Conservation (phyloP, 2,113 vertebrate genomes). For the Spea multiplicata region DNA sequence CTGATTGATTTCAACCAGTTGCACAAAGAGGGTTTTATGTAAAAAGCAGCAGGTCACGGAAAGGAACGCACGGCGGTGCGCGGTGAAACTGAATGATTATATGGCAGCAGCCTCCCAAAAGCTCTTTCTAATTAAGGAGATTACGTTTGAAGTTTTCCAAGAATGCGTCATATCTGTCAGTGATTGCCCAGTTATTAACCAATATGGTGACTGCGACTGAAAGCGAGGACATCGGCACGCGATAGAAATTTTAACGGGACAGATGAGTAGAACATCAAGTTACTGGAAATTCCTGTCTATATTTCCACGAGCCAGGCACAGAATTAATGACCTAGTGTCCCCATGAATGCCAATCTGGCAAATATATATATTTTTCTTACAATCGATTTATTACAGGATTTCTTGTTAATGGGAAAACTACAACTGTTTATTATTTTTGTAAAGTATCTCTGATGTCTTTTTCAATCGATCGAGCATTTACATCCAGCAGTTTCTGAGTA, state of each 20-base stretch:
- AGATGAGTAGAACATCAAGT: constrained; percentile 13
- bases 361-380: background rate
- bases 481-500: background rate
- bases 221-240: constrained; percentile 23
- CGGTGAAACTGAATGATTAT: constrained; percentile 36
- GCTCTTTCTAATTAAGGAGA: constrained; percentile 41
- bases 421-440: background rate
- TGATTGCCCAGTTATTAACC: constrained; percentile 39
- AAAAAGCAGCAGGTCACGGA: constrained; percentile 15
- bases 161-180: constrained; percentile 36
- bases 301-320: background rate
- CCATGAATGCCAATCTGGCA: background rate
- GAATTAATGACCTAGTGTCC: background rate
- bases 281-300: background rate
- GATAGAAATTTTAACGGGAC: constrained; percentile 18
- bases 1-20: constrained; percentile 35
- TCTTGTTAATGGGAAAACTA: background rate
- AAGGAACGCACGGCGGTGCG: constrained; percentile 15
- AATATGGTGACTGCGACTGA: constrained; percentile 27
- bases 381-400: background rate
- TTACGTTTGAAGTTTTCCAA: constrained; percentile 40
- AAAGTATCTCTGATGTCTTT: background rate
- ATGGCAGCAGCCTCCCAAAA: constrained; percentile 23
- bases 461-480: background rate
- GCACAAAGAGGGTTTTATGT: constrained; percentile 32